Conservation (phyloP, 1,140 invertebrate genomes). For the Drosophila azteca region DNA sequence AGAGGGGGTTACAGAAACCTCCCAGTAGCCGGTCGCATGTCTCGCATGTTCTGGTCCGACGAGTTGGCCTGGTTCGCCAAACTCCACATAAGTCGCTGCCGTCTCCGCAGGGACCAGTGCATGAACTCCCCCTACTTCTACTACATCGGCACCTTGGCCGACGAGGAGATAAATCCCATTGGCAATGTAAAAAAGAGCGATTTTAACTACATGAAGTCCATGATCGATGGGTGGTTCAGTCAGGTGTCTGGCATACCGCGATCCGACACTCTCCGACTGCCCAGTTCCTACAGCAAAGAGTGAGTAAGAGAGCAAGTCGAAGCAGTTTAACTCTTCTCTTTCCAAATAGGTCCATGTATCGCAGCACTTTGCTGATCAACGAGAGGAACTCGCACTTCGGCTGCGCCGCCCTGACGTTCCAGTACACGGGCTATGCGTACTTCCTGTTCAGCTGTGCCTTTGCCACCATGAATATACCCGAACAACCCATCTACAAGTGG, state of each 20-base stretch:
- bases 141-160: slow-evolving; percentile 30
- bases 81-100: slow-evolving; percentile 31
- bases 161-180: not conserved
- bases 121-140: slow-evolving; percentile 26
- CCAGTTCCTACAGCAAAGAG: not conserved
- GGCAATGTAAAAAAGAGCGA: not conserved
- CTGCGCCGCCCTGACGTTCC: slow-evolving; percentile 21
- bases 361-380: slow-evolving; percentile 21
- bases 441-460: slow-evolving; percentile 39
- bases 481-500: slow-evolving; percentile 39
- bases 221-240: not conserved
- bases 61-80: slow-evolving; percentile 43
- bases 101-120: not conserved
- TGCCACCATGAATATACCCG: slow-evolving; percentile 25
- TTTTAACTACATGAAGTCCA: slow-evolving; percentile 4
- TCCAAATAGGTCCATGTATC: not conserved
- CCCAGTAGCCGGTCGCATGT: slow-evolving; percentile 38
- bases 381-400: slow-evolving; percentile 43
- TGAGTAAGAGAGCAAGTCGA: slow-evolving; percentile 2
- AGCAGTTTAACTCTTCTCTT: not conserved
- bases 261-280: slow-evolving; percentile 6
- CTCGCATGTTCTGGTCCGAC: slow-evolving; percentile 32
- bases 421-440: not conserved
- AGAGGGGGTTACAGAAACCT: slow-evolving; percentile 32
- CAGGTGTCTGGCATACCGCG: slow-evolving; percentile 14